Evolutionary conservation across 1,140 invertebrate genomes (phyloP), one percentile per base, ranked within the genome.

Genomic region (Metopolophium dirhodum): DNA sequence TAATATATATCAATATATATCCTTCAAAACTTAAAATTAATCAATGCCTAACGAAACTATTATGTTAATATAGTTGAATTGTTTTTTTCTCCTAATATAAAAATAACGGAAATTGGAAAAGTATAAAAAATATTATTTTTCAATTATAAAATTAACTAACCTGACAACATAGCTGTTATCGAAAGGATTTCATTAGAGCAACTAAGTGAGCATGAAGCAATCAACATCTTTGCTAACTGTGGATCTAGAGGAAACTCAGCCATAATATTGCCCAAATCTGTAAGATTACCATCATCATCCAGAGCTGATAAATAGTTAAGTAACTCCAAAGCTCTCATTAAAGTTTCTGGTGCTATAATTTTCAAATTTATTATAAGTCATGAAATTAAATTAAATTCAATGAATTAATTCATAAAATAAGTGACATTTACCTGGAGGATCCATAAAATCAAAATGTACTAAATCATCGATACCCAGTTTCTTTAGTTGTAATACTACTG

Each of bases 361-460:
- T 77, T n/a, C 30, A 77, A 94, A 94, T 94, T 94, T 61, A 37
- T 18, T 86, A 57, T 49, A 18, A 47, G 37, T 92, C 9, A 54
- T 88, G 9, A 30, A 41, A n/a, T n/a, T 86, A 30, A 41, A n/a
- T n/a, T 86, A 30, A 41, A n/a, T n/a, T 93, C 22, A 35, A 86
- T 20, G 0, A 41, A 54, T 93, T 85, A 86, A n/a, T 30, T 45
- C 35, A 90, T 11, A 41, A 7, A 54, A 54, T 30, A 51, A 23
- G 23, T 2, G 37, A 61, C 26, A 87, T 85, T 90, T 94, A 96
- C 96, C 96, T 45, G 99, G 99, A 35, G 99, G 99, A 96, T 99
- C 99, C 99, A 99, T 99, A 95, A 99, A 99, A 96, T 99, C 99
- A 96, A 99, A 99, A 95, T 99, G 99, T 61, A 99, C 99, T 94